Evolutionary conservation across 2,888 invertebrate genomes (phyloP).

Genomic region (Drosophila merina): DNA sequence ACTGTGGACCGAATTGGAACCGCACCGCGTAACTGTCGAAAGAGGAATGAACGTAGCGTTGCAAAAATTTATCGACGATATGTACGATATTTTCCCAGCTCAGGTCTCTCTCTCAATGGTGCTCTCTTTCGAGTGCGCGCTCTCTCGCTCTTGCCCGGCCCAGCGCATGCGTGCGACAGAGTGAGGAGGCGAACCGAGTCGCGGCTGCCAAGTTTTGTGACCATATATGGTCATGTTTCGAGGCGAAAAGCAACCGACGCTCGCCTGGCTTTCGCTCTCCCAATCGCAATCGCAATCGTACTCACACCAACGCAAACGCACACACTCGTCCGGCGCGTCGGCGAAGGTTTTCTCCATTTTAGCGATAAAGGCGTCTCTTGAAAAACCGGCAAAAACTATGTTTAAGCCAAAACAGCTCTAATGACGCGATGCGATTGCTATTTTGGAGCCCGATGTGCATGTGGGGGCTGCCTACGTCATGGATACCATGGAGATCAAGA

Average conservation of each 20-base stretch:
- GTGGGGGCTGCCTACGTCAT: constrained; percentile 56
- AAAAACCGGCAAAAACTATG: constrained; percentile 28
- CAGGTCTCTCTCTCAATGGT: neutral
- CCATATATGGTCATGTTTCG: constrained; percentile 84
- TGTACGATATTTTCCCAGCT: too few relatives aligned
- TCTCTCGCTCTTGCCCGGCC: constrained; percentile 26
- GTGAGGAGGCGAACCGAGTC: constrained; percentile 52
- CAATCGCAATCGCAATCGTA: neutral
- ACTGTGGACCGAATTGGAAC: constrained; percentile 45
- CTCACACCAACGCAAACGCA: constrained; percentile 2
- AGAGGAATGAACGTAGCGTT: constrained; percentile 58
- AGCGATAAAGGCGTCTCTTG: constrained; percentile 34
- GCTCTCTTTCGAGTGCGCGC: constrained; percentile 27
- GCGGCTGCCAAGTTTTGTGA: constrained; percentile 81
- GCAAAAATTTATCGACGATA: too few relatives aligned
- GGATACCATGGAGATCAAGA: neutral
- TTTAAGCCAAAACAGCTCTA: constrained; percentile 59
- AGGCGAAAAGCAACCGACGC: constrained; percentile 49
- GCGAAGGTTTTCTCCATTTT: constrained; percentile 74
- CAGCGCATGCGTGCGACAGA: constrained; percentile 64
- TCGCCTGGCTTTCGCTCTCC: constrained; percentile 29
- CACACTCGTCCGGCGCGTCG: neutral
- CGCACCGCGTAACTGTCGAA: constrained; percentile 70
- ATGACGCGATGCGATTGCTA: constrained; percentile 69
- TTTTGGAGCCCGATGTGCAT: constrained; percentile 33